Evolutionary conservation across 2,888 invertebrate species (phyloP), one percentile per base, ranked within the genome.

Genomic region (Eulithis prunata): DNA sequence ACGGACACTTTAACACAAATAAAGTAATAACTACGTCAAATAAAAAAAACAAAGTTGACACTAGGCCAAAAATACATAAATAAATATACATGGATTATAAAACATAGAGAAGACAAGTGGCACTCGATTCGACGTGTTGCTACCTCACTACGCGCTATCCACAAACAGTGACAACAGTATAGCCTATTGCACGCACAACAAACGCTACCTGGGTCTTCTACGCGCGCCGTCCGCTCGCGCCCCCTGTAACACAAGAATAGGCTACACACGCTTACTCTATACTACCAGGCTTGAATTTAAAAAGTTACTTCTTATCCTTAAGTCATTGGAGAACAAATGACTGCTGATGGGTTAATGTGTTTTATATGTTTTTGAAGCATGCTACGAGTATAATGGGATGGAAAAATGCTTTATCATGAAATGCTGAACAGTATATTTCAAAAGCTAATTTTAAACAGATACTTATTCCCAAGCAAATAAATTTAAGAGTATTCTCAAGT

Each of bases 121-220:
- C 73, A 73, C 62, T 68, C 63, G 85, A 87, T 87, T 91, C 88
- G 90, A 89, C 88, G 82, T 85, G 82, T 86, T 89, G 87, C 86
- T 74, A 70, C 77, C 90, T 88, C 91, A 90, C 91, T 85, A 82
- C 91, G 89, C 89, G 87, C 91, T 91, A 91, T 87, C 82, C 85
- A 90, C 90, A 88, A 85, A 91, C 91, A 91, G 89, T 91, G 91
- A 91, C 89, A 90, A 92, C 91, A 93, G 87, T 90, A 89, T 90
- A 92, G 89, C 93, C 93, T 93, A 93, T 88, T 85, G 90, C 92
- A 93, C 93, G 93, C 93, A 93, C 93, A 93, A 91, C 91, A 91
- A 86, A 91, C 90, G 91, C 92, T 93, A 92, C 93, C 92, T 92
- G 90, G 68, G 78, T 87, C 85, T 88, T 87, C 89, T 92, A 92